A percentile compares a stretch with the other conserved stretches of the same genome.
phyloP scores from a whole-genome alignment of 2,888 invertebrate genomes.

The Trypoxylon attenuatum region DNA sequence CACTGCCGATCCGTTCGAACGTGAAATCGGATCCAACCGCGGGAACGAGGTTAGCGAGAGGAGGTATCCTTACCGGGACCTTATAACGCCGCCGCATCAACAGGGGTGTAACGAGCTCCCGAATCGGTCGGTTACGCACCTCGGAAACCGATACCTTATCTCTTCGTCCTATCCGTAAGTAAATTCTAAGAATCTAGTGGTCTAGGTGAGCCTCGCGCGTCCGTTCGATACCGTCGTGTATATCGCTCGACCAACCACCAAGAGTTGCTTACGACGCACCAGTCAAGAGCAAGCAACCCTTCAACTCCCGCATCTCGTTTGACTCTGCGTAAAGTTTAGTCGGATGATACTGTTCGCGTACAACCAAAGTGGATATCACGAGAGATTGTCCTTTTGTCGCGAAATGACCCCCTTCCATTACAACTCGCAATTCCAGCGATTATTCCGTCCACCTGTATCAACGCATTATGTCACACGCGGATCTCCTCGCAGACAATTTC shows the following conservation, averaged over 20 bases:
- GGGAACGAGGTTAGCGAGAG: constrained; percentile 43
- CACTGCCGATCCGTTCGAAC: constrained; percentile 48
- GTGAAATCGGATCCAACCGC: constrained; percentile 57
- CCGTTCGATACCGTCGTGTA: too few relatives aligned
- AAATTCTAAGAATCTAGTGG: too few relatives aligned
- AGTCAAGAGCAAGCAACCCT: too few relatives aligned
- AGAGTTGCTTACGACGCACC: too few relatives aligned
- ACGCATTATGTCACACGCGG: not conserved
- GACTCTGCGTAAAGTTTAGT: too few relatives aligned
- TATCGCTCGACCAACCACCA: too few relatives aligned
- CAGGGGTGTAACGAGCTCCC: constrained; percentile 46
- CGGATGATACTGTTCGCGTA: too few relatives aligned
- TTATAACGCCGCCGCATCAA: constrained; percentile 16
- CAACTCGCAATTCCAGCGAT: not conserved
- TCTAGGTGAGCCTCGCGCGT: too few relatives aligned
- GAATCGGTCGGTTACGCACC: constrained; percentile 53
- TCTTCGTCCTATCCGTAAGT: too few relatives aligned
- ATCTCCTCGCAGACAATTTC: constrained; percentile 13
- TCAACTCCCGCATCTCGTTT: too few relatives aligned
- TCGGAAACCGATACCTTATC: constrained; percentile 42
- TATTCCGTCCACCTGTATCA: not conserved
- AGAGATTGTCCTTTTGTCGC: not conserved
- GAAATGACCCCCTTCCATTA: not conserved
- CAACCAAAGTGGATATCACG: not conserved
- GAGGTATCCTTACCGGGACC: constrained; percentile 16